Percentiles rank a stretch among this genome's conserved stretches.
Conservation (phyloP, 1,140 invertebrate species). For the Eurosta solidaginis region DNA sequence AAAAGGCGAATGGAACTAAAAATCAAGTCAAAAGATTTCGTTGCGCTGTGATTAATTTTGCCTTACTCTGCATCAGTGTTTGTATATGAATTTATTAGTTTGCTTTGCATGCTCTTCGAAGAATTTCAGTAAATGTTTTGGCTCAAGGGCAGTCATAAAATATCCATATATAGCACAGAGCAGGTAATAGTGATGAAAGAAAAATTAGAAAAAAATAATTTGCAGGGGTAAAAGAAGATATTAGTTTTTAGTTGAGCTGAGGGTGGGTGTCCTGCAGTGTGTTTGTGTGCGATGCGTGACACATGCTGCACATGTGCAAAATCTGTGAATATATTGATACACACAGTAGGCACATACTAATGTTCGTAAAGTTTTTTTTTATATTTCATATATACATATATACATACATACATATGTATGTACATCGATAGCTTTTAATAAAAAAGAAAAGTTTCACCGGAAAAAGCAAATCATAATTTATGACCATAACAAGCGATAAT, state of each 20-base stretch:
- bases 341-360: too few species aligned
- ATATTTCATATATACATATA: too few species aligned
- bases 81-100: slow-evolving; percentile 28
- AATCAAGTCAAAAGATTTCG: background rate
- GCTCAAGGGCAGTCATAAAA: background rate
- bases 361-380: too few species aligned
- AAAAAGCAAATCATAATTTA: slow-evolving; percentile 15
- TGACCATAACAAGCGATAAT: slow-evolving; percentile 7
- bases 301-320: background rate
- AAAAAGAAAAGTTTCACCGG: background rate
- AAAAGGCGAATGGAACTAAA: background rate
- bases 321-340: too few species aligned
- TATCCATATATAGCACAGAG: too few species aligned
- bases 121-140: background rate
- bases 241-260: background rate
- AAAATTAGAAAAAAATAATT: background rate
- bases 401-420: too few species aligned
- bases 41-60: background rate
- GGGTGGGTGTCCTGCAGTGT: background rate
- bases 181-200: background rate
- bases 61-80: background rate
- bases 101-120: background rate
- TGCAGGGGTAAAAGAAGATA: too few species aligned
- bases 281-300: background rate
- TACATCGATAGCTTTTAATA: background rate